Evolutionary conservation across 2,888 invertebrate genomes (phyloP).

Genomic region (Apamea crenata): DNA sequence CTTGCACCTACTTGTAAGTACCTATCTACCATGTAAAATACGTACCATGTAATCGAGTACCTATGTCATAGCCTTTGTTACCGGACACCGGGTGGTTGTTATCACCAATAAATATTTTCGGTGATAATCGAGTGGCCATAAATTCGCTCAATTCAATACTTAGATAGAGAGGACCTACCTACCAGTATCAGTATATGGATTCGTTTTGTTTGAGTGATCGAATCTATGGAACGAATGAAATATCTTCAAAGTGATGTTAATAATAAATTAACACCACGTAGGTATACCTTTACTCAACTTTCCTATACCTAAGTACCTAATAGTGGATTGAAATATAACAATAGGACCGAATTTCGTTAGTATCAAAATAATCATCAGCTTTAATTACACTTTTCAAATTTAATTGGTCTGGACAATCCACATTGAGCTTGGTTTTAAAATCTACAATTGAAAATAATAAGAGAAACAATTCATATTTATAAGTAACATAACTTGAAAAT

Average conservation of each 20-base stretch:
- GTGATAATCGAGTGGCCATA: conserved; percentile 11
- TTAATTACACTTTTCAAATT: not conserved
- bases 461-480: not conserved
- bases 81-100: not conserved
- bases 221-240: not conserved
- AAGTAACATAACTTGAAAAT: conserved; percentile 1
- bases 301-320: not conserved
- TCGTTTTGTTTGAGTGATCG: not conserved
- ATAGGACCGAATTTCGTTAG: not conserved
- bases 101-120: conserved; percentile 45
- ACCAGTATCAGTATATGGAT: not conserved
- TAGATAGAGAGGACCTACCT: conserved; percentile 13
- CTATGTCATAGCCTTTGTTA: conserved; percentile 23
- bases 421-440: not conserved
- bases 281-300: no score
- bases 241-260: not conserved
- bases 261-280: not conserved
- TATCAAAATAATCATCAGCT: not conserved
- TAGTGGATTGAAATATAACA: not conserved
- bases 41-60: not conserved
- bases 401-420: not conserved
- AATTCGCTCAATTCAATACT: conserved; percentile 16
- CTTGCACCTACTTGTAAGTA: not conserved
- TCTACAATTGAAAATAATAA: not conserved
- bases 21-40: not conserved